These are phyloP conservation scores for Synchiropus splendidus DNA, from an alignment of 2,113 vertebrate genomes.

Conservation along the genomic window DNA sequence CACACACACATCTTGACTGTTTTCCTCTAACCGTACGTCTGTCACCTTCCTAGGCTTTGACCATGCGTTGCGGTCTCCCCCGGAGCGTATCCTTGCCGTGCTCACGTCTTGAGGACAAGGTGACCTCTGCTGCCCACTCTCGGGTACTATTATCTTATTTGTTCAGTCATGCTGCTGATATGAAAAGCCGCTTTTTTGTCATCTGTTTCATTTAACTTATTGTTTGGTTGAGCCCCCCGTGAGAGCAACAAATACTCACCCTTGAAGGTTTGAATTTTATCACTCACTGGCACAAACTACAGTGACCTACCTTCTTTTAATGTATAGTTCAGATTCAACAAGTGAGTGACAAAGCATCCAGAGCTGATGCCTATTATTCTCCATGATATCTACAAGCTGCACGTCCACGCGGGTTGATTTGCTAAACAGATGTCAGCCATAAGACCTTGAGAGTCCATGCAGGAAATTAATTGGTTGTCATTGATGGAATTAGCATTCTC, in stretches of 20 bases:
- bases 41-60: slow-evolving; percentile 41
- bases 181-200: slow-evolving; percentile 13
- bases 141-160: slow-evolving; percentile 43
- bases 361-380: slow-evolving; percentile 44
- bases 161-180: slow-evolving; percentile 20
- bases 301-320: neutral
- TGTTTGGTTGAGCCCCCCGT: slow-evolving; percentile 5
- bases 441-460: slow-evolving; percentile 55
- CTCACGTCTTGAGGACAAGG: slow-evolving; percentile 37
- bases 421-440: slow-evolving; percentile 47
- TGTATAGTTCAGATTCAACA: neutral
- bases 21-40: slow-evolving; percentile 4
- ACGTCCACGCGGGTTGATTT: slow-evolving; percentile 31
- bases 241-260: slow-evolving; percentile 3
- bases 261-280: slow-evolving; percentile 11
- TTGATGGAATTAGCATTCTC: slow-evolving; percentile 63
- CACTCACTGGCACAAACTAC: slow-evolving; percentile 3
- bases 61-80: slow-evolving; percentile 42
- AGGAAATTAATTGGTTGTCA: slow-evolving; percentile 65
- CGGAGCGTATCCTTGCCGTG: slow-evolving; percentile 48
- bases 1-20: slow-evolving; percentile 7
- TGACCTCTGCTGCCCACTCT: slow-evolving; percentile 35
- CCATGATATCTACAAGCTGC: slow-evolving; percentile 37
- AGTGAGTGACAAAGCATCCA: slow-evolving; percentile 33
- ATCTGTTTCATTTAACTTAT: slow-evolving; percentile 14